Evolutionary conservation across 2,888 invertebrate genomes (phyloP).

Genomic region (Diadegma fenestrale): DNA sequence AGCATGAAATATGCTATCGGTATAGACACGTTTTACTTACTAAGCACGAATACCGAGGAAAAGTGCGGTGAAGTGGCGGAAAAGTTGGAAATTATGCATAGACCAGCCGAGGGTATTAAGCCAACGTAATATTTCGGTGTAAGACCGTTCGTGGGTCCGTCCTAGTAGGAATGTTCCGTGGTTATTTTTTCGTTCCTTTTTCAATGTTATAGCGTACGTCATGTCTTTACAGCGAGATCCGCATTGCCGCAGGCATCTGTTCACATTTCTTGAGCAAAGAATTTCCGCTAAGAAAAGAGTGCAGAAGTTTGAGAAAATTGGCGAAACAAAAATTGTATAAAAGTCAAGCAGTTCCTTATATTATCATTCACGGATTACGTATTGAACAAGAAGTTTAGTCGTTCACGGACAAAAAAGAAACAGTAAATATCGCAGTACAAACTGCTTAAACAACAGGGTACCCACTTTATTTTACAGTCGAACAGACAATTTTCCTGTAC

Average conservation of each 20-base stretch:
- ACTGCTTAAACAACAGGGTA: too few species aligned
- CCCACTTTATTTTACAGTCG: too few species aligned
- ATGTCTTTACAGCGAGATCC: slow-evolving; percentile 31
- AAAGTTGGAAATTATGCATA: slow-evolving; percentile 56
- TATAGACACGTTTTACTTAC: not conserved
- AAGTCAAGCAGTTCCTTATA: not conserved
- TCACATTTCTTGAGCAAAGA: slow-evolving; percentile 18
- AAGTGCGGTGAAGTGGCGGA: slow-evolving; percentile 10
- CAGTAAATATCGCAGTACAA: too few species aligned
- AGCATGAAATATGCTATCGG: not conserved
- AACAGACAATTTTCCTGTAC: too few species aligned
- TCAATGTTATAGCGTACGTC: slow-evolving; percentile 11
- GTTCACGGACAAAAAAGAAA: too few species aligned
- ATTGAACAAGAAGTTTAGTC: not conserved
- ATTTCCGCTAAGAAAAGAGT: slow-evolving; percentile 1
- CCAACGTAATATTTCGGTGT: slow-evolving; percentile 36
- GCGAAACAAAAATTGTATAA: not conserved
- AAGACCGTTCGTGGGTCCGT: slow-evolving; percentile 22
- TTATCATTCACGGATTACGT: not conserved
- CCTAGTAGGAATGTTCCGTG: slow-evolving; percentile 7
- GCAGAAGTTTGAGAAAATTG: not conserved
- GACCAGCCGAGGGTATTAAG: slow-evolving; percentile 18
- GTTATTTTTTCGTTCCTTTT: not conserved
- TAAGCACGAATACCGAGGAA: not conserved
- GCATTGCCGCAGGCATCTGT: slow-evolving; percentile 41